Evolutionary conservation across 2,888 invertebrate species (phyloP), one percentile per base, ranked within the genome.

Genomic region (Sclerodermus sp.): DNA sequence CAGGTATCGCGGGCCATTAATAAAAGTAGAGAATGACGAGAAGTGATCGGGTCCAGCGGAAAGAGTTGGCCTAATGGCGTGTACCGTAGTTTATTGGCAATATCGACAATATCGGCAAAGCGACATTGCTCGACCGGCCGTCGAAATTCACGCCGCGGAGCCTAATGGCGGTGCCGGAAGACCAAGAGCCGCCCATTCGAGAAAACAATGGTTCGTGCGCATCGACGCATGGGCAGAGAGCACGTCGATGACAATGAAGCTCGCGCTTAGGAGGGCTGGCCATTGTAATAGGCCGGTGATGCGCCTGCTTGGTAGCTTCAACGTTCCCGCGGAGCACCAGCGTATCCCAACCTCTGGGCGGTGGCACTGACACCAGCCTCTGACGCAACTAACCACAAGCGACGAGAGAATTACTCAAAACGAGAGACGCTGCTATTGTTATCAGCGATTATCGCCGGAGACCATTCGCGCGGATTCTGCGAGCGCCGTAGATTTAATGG

Each of bases 191-290:
- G 73, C 71, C 69, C 71, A 70, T 69, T 67, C 57, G 55, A 53
- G 62, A 58, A 75, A 68, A 77, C 76, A 77, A 77, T 75, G 66
- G 68, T 68, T 70, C 55, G 66, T 67, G 73, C 74, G 74, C 71
- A 74, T 75, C 72, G 73, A 76, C 76, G 76, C 75, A 74, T 75
- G 74, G 75, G 74, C 75, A 74, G 70, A 69, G 57, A 62, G 67
- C 58, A 47, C 55, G 60, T 57, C 62, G 70, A 74, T 74, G 73
- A 76, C 74, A 76, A 76, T 76, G 72, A 64, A 64, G 57, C 4
- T n/a, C n/a, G 12, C 67, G 71, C 64, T 71, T 66, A 67, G 73
- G 71, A 72, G 71, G 73, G 70, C 64, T 66, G 71, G 68, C 69
- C 63, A 76, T 76, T 77, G 72, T 77, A 71, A 76, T 76, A 75